Base-by-base conservation (phyloP, 2,113 vertebrate genomes). In the Nycticorax nycticorax region DNA sequence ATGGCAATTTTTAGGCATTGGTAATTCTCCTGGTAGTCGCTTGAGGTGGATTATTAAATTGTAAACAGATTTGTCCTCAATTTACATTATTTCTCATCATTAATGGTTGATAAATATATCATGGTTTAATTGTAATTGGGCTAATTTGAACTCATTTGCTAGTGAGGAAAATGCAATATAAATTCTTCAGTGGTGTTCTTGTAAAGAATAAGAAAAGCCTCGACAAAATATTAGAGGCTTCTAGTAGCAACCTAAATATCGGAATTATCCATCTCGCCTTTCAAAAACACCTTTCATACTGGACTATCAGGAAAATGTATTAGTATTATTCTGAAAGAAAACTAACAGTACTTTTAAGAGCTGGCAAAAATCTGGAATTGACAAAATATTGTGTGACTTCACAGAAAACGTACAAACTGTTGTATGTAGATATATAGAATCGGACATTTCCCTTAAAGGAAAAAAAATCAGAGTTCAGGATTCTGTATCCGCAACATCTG, bases 51-150 rank as follows among this genome's bases (percentile, higher is more conserved):
- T 86, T 93, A 79, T 92, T 89, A 92, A 86, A 80, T 37, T 88
- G 75, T 92, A 92, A 86, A 93, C 83, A 93, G 83, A 73, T 76
- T 92, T 96, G 80, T 81, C 91, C 84, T 91, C 45, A 66, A 69
- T 80, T 97, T 95, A 79, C 48, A 30, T 90, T 94, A 62, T 91
- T 96, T 85, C 66, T 90, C 92, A 71, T 87, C 88, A 64, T 94
- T 85, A 90, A 85, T 93, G 71, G 64, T 60, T 86, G 95, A 83
- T 94, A 91, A 93, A 93, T 82, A 73, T 48, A 37, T 91, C 88
- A 94, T 74, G 43, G 94, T 96, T 96, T 92, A 95, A 92, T 93
- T 94, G 77, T 88, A 92, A 92, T 86, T 92, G 88, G 73, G 63
- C 85, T 91, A 83, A 93, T 78, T 94, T 88, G 56, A 96, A 60